A percentile compares a stretch with the other conserved stretches of the same genome.
Evolutionary conservation across 2,888 invertebrate species (phyloP).

Genomic region (Heliothis peltigera): DNA sequence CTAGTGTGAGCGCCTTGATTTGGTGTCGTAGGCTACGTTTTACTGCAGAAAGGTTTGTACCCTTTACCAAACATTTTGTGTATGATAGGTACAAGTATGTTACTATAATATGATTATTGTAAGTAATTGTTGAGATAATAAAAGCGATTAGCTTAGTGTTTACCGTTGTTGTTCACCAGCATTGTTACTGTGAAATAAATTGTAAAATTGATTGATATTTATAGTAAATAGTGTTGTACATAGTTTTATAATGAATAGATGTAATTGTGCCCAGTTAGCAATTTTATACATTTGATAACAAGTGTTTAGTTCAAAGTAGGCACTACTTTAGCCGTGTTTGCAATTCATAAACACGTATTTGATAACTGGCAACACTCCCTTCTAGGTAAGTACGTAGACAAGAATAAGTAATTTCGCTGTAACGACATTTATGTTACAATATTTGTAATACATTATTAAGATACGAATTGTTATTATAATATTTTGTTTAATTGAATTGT

Average conservation of each 20-base stretch:
- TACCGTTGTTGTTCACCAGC: neutral
- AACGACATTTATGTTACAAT: slow-evolving; percentile 38
- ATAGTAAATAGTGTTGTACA: slow-evolving; percentile 35
- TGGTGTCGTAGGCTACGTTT: too few relatives aligned
- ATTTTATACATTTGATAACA: slow-evolving; percentile 14
- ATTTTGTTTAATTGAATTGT: slow-evolving; percentile 62
- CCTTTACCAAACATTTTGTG: neutral
- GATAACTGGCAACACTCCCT: slow-evolving; percentile 5
- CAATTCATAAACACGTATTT: slow-evolving; percentile 15
- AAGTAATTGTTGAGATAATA: neutral
- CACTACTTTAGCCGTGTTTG: slow-evolving; percentile 1
- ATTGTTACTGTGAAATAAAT: neutral
- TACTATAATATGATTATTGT: too few relatives aligned
- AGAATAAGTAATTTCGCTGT: slow-evolving; percentile 10
- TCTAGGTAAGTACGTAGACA: neutral
- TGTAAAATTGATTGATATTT: slow-evolving; percentile 8
- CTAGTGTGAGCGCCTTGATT: too few relatives aligned
- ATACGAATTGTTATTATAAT: slow-evolving; percentile 70
- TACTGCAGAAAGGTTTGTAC: neutral
- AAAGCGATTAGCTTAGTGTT: neutral
- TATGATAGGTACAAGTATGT: too few relatives aligned
- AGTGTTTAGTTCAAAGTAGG: too few relatives aligned
- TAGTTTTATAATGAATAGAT: slow-evolving; percentile 15
- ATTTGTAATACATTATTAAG: slow-evolving; percentile 42
- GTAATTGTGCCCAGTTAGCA: neutral